These are phyloP conservation scores for Aporophyla nigra DNA, from an alignment of 2,888 invertebrate species.

Conservation along the genomic window DNA sequence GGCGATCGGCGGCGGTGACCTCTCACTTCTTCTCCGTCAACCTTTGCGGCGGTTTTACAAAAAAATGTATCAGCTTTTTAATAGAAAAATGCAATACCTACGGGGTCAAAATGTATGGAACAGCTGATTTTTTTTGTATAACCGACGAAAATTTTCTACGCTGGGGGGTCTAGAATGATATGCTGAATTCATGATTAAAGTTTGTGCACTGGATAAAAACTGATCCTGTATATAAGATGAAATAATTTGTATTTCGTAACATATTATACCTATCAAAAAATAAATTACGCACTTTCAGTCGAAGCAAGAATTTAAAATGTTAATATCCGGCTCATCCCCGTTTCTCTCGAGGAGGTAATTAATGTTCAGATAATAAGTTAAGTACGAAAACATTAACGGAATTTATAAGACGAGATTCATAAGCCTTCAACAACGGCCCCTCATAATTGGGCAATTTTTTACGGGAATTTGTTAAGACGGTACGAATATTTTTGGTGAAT, in stretches of 20 bases:
- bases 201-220: too few species aligned
- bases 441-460: constrained; percentile 71
- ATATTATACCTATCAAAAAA: constrained; percentile 17
- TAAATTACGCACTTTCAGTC: constrained; percentile 24
- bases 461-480: constrained; percentile 58
- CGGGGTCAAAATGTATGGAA: too few species aligned
- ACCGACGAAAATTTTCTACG: too few species aligned
- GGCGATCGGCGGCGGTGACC: too few species aligned
- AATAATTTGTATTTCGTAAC: constrained; percentile 19
- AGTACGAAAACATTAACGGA: constrained; percentile 72
- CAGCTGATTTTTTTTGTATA: too few species aligned
- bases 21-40: too few species aligned
- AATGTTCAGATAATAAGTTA: constrained; percentile 74
- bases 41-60: too few species aligned
- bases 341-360: constrained; percentile 68
- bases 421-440: constrained; percentile 67
- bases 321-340: constrained; percentile 65
- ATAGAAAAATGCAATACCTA: too few species aligned
- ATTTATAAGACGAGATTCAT: constrained; percentile 72
- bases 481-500: constrained; percentile 47
- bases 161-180: too few species aligned
- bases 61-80: too few species aligned
- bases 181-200: too few species aligned
- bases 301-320: constrained; percentile 60
- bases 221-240: too few species aligned